phyloP scores from a whole-genome alignment of 2,888 invertebrate genomes.

The Ophioninae sp. region DNA sequence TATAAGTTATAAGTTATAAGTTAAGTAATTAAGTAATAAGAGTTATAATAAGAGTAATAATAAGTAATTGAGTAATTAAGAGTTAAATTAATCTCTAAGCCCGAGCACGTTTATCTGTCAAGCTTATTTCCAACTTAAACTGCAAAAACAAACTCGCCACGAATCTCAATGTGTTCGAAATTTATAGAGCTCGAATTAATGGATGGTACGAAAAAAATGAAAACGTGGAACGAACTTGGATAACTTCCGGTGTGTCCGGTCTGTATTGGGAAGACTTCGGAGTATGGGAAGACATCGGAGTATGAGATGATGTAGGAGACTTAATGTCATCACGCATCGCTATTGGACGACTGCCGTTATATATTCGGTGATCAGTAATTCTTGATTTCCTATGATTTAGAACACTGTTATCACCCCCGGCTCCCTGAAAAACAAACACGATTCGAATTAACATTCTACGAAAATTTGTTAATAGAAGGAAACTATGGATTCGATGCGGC shows the following conservation, averaged over 20 bases:
- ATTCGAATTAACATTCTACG: neutral
- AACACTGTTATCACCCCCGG: neutral
- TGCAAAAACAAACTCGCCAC: neutral
- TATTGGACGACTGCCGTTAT: neutral
- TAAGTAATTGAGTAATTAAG: no score
- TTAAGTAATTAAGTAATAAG: no score
- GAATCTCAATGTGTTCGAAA: no score
- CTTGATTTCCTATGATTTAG: neutral
- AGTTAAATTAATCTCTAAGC: neutral
- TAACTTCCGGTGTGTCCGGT: constrained; percentile 1
- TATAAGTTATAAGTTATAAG: no score
- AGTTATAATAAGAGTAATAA: no score
- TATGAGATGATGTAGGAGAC: neutral
- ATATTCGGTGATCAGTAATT: neutral
- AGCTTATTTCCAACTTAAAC: neutral
- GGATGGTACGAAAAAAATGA: neutral
- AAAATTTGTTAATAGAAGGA: neutral
- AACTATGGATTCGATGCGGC: neutral
- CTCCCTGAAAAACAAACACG: constrained; percentile 8
- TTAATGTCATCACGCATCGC: neutral
- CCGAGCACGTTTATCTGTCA: neutral
- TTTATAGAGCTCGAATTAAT: no score
- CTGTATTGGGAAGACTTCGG: neutral
- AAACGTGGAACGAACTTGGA: neutral
- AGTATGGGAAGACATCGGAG: neutral